Evolutionary conservation across 2,797 vertebrate genomes (phyloP).

Genomic region (Danio aesculapii): DNA sequence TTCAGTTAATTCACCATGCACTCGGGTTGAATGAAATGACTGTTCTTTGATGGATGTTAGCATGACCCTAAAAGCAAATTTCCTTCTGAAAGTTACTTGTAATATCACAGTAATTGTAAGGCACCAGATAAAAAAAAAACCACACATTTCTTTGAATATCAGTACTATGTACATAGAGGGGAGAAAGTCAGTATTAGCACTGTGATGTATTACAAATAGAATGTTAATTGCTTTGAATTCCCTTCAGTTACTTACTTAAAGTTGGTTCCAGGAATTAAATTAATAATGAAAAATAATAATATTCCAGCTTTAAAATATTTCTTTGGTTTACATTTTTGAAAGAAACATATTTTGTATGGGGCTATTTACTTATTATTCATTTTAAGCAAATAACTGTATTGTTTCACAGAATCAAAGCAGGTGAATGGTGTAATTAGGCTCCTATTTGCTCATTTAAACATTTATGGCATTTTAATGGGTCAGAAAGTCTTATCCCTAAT

Average conservation of each 20-base stretch:
- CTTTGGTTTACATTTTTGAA: no score
- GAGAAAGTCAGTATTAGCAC: slow-evolving; percentile 26
- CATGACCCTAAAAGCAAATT: slow-evolving; percentile 34
- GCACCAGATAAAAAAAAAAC: not conserved
- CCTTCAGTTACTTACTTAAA: slow-evolving; percentile 34
- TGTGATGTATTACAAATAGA: slow-evolving; percentile 34
- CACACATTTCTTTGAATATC: not conserved
- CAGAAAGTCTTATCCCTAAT: no score
- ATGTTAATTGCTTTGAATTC: slow-evolving; percentile 31
- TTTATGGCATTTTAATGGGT: no score
- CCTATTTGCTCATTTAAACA: no score
- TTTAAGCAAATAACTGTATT: no score
- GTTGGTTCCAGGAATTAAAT: no score
- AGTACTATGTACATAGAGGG: not conserved
- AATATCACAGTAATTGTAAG: slow-evolving; percentile 19
- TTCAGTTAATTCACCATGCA: slow-evolving; percentile 46
- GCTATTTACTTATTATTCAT: no score
- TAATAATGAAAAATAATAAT: no score
- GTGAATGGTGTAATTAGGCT: no score
- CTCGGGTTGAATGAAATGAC: slow-evolving; percentile 18
- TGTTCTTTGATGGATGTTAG: slow-evolving; percentile 37
- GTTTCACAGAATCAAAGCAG: no score
- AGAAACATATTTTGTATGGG: no score
- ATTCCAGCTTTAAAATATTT: no score
- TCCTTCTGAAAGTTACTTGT: slow-evolving; percentile 15